Evolutionary conservation across 2,888 invertebrate genomes (phyloP), one percentile per base, ranked within the genome.

Genomic region (Urechis unicinctus): DNA sequence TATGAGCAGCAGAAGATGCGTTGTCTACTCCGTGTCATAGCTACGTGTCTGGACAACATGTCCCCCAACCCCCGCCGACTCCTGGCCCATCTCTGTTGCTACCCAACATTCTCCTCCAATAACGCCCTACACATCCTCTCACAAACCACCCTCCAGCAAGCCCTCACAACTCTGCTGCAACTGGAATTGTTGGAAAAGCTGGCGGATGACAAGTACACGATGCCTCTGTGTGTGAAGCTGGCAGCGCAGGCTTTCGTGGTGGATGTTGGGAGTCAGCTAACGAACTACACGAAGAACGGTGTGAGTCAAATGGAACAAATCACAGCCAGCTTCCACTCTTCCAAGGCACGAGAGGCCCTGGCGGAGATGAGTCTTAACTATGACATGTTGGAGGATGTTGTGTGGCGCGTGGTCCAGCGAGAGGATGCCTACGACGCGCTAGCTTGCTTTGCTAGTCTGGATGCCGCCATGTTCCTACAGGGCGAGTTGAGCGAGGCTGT

Each of bases 391-490:
- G 43, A 52, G 4, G 55, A 57, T 24, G 47, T 42, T 6, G 49
- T 61, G 17, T 44, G 43, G 24, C 25, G 44, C 22, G 48, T 61
- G 21, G 31, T 54, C 1, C 42, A 58, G 49, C n/a, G 52, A 13
- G 56, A 55, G 41, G 55, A 50, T n/a, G 26, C 44, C 22, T 57
- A 57, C 55, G 50, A 57, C 31, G 53, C 29, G 25, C 13, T 26
- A 5, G n/a, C 25, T 28, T 36, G 26, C 28, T 51, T 26, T 46
- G 48, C 41, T 26, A 28, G 9, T 36, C 36, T 36, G 36, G 9
- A 36, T 9, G 36, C 9, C 17, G 36, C 36, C 36, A 36, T 36
- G 17, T 36, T 53, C 28, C 56, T 59, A 21, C 13, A 31, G 21
- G 53, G 53, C 24, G 21, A 30, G 9, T 46, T 59, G 1, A 26